Conservation (phyloP, 2,888 invertebrate species). For the Stenoptilia bipunctidactyla region DNA sequence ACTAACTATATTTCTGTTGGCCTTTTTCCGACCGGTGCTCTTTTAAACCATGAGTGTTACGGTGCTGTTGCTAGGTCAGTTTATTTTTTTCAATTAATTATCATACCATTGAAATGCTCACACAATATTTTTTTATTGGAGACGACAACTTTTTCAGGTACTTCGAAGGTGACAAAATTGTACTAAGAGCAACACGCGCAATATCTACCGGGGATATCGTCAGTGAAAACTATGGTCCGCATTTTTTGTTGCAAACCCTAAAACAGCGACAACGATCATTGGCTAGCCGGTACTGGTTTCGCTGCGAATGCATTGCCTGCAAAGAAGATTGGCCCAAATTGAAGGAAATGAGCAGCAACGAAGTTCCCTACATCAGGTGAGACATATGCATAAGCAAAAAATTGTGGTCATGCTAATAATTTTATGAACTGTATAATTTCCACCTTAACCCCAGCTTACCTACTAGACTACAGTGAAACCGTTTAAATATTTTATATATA, state of each 20-base stretch:
- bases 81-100: too few species aligned
- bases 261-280: slow-evolving; percentile 73
- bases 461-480: neutral
- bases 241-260: slow-evolving; percentile 72
- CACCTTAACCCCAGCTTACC: neutral
- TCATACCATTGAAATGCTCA: too few species aligned
- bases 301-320: slow-evolving; percentile 81
- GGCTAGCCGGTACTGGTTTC: slow-evolving; percentile 83
- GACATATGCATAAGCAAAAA: too few species aligned
- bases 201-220: slow-evolving; percentile 76
- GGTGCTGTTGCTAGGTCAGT: slow-evolving; percentile 80
- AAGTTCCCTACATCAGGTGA: slow-evolving; percentile 50
- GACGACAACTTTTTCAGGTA: slow-evolving; percentile 59
- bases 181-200: slow-evolving; percentile 77
- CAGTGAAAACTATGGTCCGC: slow-evolving; percentile 87
- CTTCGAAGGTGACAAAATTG: slow-evolving; percentile 80
- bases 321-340: slow-evolving; percentile 80
- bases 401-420: too few species aligned
- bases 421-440: too few species aligned
- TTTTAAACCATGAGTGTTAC: slow-evolving; percentile 89
- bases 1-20: slow-evolving; percentile 76
- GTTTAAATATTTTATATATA: too few species aligned
- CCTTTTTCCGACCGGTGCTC: slow-evolving; percentile 80
- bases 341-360: slow-evolving; percentile 67
- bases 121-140: too few species aligned